Conservation (phyloP, 2,113 vertebrate species). For the Bambusicola thoracicus region DNA sequence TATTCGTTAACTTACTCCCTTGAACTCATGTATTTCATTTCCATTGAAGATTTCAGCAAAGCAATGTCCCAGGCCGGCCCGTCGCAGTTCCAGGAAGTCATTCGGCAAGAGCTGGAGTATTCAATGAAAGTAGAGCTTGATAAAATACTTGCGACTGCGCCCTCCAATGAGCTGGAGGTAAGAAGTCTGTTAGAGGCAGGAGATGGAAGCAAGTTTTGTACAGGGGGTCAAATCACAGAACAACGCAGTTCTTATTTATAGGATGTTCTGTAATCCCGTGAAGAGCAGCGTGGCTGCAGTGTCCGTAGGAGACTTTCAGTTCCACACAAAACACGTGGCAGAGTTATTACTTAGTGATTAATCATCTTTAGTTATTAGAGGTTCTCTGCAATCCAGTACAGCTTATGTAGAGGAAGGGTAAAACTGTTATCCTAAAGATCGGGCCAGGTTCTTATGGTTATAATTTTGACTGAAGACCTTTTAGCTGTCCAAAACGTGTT, state of each 20-base stretch:
- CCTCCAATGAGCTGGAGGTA: constrained; percentile 87
- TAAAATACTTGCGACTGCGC: constrained; percentile 85
- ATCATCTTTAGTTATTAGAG: constrained; percentile 35
- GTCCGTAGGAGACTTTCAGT: neutral
- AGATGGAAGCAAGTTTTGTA: neutral
- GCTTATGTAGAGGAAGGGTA: neutral
- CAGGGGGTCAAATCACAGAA: neutral
- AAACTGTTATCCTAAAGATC: neutral
- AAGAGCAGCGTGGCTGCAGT: neutral
- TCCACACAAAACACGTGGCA: neutral
- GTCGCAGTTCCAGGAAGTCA: constrained; percentile 95
- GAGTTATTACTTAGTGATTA: constrained; percentile 16
- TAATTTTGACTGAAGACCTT: neutral
- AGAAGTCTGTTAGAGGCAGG: neutral
- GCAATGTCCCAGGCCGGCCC: constrained; percentile 82
- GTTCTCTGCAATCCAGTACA: neutral
- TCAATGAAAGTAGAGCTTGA: constrained; percentile 92
- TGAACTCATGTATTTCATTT: constrained; percentile 12
- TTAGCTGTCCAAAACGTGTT: neutral
- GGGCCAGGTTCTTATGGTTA: neutral
- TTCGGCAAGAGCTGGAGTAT: constrained; percentile 93
- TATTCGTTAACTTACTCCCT: neutral
- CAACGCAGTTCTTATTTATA: neutral
- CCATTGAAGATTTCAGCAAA: constrained; percentile 85
- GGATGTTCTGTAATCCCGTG: neutral